Percentiles rank a stretch among this genome's conserved stretches.
These are phyloP conservation scores for Ctenodactylus gundi DNA, from an alignment of 2,113 vertebrate genomes.

Conservation along the genomic window DNA sequence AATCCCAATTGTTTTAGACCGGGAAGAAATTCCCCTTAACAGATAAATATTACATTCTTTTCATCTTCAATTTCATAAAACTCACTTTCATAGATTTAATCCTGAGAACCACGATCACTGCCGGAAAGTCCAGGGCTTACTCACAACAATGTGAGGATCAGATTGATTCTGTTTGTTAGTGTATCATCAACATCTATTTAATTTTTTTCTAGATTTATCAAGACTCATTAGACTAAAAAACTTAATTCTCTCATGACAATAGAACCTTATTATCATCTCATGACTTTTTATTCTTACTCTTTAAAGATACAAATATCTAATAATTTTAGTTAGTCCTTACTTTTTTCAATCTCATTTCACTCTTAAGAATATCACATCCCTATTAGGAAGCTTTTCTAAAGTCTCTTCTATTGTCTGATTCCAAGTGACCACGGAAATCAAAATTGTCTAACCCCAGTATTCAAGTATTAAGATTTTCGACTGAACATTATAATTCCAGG, in stretches of 20 bases:
- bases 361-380: not conserved
- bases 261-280: not conserved
- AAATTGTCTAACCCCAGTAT: not conserved
- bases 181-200: not conserved
- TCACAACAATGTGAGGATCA: not conserved
- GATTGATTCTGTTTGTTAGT: not conserved
- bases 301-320: not conserved
- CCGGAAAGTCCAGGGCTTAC: not conserved
- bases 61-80: no score
- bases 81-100: not conserved
- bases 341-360: not conserved
- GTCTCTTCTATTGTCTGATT: not conserved
- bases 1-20: not conserved
- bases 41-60: not conserved
- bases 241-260: not conserved
- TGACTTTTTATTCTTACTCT: not conserved
- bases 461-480: not conserved
- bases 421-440: not conserved
- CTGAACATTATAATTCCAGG: not conserved
- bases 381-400: not conserved
- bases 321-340: not conserved
- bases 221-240: not conserved
- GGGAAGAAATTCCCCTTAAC: not conserved
- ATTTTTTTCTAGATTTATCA: not conserved
- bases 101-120: not conserved